Evolutionary conservation across 2,888 invertebrate species (phyloP), one percentile per base, ranked within the genome.

Genomic region (Thalpophila matura): DNA sequence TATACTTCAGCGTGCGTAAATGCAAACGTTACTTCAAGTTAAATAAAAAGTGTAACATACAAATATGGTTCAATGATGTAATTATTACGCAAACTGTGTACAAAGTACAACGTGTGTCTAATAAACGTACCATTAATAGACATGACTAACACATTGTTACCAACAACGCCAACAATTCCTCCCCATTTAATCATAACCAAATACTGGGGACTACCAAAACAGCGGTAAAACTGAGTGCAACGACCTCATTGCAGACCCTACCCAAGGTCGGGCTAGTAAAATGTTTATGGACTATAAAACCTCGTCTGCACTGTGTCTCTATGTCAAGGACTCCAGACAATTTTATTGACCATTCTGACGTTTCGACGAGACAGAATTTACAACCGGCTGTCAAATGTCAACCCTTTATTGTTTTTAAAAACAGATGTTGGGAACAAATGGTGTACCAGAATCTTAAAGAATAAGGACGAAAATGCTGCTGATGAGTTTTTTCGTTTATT

Each of bases 281-380:
- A 94, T 94, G 93, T 95, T 94, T 94, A 95, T 95, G 91, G 93
- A 85, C 94, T 92, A 94, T 95, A 95, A 95, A 86, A 94, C 90
- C 90, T 88, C 91, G 93, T 91, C 92, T 92, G 89, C 88, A 90
- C 86, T 88, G 90, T 92, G 94, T 93, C 93, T 93, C 89, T 93
- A 83, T 94, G 95, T 94, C 95, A 95, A 94, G 95, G 94, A 89
- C 93, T 89, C 89, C 85, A 92, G 92, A 91, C 91, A 89, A 89
- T 91, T 92, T 91, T 92, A 92, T 92, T 91, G 90, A 89, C 90
- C 89, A 86, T 90, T 86, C 82, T 85, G 83, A 85, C 85, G 80
- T 83, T 82, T 84, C 80, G 80, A 87, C 89, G 89, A 85, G 84
- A 85, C 81, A 73, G 64, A 77, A 79, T 88, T 88, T 86, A 87